Evolutionary conservation across 2,888 invertebrate species (phyloP), one percentile per base, ranked within the genome.

Genomic region (Oscheius sp.): DNA sequence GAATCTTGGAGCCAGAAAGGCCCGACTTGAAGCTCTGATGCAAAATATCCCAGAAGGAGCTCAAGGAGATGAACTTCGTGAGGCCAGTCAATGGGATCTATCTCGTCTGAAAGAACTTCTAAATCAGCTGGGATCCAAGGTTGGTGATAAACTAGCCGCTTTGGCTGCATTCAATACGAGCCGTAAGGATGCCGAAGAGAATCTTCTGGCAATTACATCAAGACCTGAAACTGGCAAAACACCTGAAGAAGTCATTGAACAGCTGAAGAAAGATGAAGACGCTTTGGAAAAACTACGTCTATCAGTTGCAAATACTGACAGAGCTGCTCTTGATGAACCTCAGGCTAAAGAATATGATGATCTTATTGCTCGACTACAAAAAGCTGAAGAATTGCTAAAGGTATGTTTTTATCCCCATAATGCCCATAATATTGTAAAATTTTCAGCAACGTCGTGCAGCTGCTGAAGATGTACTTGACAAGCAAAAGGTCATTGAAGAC

Each of bases 111-210:
- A 82, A 66, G 78, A 80, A 58, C 72, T 77, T 35, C 72, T 80
- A 61, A 76, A 75, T 68, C 66, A 75, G 52, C 74, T 81, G 25
- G 77, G 76, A 53, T 73, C 72, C 58, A 77, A 76, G 27, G 76
- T 81, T 68, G 81, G 79, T 29, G 79, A 81, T 72, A 80, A 80
- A 53, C 61, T 80, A 27, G 79, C 79, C 46, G 79, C 81, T 63
- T 77, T 80, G 63, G 81, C 79, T 43, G 75, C 79, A 21, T 80
- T 80, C 77, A 78, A 76, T 35, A 76, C 79, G 12, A 76, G 77
- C 64, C 76, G 80, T 56, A 79, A 78, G 69, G 76, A 79, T 21
- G 77, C 77, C 53, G 81, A 80, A 72, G 76, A 76, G 23, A 56
- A 76, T 46, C 77, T 78, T 27, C 70, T 78, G 69, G 76, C 73